A percentile compares a stretch with the other conserved stretches of the same genome.
Conservation (phyloP, 1,140 invertebrate genomes). For the Achroia grisella region DNA sequence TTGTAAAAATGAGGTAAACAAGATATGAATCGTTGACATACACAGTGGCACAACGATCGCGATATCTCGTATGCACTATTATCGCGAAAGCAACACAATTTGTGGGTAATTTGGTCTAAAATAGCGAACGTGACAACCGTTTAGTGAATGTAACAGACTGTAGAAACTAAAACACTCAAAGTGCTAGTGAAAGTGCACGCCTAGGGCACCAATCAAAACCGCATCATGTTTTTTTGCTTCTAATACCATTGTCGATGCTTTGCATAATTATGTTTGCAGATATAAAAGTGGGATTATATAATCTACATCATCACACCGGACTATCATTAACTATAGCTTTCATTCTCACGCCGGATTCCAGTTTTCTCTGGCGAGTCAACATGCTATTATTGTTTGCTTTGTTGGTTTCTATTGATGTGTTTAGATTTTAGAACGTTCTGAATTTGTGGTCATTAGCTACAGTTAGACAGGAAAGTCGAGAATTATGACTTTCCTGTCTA, state of each 20-base stretch:
- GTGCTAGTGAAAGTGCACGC: slow-evolving; percentile 51
- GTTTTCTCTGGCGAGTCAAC: background rate
- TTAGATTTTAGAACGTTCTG: too few species aligned
- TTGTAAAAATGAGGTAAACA: too few species aligned
- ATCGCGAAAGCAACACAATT: too few species aligned
- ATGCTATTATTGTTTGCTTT: background rate
- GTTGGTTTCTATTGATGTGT: background rate
- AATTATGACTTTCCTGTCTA: too few species aligned
- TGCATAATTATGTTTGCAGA: slow-evolving; percentile 5
- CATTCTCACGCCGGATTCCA: slow-evolving; percentile 3
- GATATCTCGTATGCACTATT: too few species aligned
- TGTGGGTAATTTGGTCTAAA: too few species aligned
- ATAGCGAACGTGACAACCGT: slow-evolving; percentile 8
- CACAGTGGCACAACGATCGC: too few species aligned
- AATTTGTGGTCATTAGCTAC: too few species aligned
- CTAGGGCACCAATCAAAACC: slow-evolving; percentile 54
- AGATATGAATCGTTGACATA: too few species aligned
- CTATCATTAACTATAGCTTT: background rate
- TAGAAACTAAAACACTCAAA: slow-evolving; percentile 14
- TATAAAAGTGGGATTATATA: slow-evolving; percentile 3
- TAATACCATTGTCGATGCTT: background rate
- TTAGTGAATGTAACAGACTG: slow-evolving; percentile 15
- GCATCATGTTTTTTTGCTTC: slow-evolving; percentile 28
- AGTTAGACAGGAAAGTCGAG: too few species aligned
- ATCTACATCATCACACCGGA: background rate